Evolutionary conservation across 2,797 vertebrate genomes (phyloP).

Genomic region (Eurystomus glaucurus): DNA sequence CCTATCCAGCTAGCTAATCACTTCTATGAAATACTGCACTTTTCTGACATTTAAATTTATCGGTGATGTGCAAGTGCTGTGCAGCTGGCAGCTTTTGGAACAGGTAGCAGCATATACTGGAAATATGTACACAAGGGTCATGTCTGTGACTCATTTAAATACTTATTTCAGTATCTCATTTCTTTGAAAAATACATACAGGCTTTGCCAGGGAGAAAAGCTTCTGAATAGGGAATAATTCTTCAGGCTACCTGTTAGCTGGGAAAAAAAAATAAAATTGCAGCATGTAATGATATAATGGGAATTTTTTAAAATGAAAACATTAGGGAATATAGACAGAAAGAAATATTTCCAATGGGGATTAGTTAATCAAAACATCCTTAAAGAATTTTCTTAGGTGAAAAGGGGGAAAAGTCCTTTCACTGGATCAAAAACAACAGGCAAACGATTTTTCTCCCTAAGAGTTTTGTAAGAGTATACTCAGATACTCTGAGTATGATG

Average conservation of each 20-base stretch:
- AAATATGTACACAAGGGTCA: rapidly evolving
- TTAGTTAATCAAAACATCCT: neutral
- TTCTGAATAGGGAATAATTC: neutral
- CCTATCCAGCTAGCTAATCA: neutral
- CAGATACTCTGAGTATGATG: neutral
- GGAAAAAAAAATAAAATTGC: neutral
- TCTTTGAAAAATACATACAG: neutral
- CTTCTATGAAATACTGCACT: neutral
- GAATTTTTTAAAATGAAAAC: neutral
- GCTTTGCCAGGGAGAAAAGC: neutral
- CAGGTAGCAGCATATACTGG: neutral
- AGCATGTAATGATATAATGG: neutral
- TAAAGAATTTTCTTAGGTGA: neutral
- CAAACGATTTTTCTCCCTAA: neutral
- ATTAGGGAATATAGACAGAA: neutral
- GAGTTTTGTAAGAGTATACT: neutral
- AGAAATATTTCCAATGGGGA: neutral
- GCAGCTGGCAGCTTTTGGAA: neutral
- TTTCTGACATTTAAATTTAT: neutral
- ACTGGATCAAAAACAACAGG: neutral
- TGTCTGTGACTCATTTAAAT: neutral
- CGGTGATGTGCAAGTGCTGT: neutral
- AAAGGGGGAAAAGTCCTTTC: neutral
- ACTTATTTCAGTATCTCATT: neutral
- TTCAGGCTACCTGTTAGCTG: neutral